Base-by-base conservation (phyloP, 2,797 vertebrate species). In the Phrynocephalus forsythii region DNA sequence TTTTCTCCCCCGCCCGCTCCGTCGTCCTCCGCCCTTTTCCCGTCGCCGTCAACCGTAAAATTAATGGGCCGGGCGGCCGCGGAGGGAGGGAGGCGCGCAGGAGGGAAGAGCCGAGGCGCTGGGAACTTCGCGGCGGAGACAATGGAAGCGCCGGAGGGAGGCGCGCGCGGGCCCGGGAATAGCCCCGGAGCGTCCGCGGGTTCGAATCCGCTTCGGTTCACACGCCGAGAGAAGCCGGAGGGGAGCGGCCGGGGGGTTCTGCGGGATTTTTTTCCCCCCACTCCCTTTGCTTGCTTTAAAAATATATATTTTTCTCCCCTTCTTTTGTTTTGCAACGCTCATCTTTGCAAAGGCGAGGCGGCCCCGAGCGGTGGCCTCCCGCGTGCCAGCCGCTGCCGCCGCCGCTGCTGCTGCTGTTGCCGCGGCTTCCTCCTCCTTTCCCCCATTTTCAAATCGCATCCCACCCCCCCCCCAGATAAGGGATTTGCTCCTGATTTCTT, bases 111-210 rank as follows among this genome's bases (percentile, higher is more conserved):
- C 50, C 50, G 18, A 28, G 73, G 13, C 18, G 18, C 20, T 33
- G 73, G 84, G 84, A 79, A 73, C 83, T 82, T 77, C 63, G 56
- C 60, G 48, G 33, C 73, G 8, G 73, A 91, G 83, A 88, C 72
- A 88, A 86, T 86, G 84, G 84, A 68, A 77, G 81, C 60, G 86
- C 33, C 52, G 83, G 86, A 30, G 89, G 86, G 85, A 63, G 82
- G 79, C 33, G 88, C 38, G 66, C 13, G 15, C 52, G n/a, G 50
- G 38, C 76, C 80, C 18, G 75, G 76, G 88, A 86, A 89, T 52
- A 89, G 84, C 88, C 84, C 38, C 9, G 22, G 33, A 24, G 84
- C 18, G 33, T 72, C 75, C 75, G 44, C 66, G 8, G 84, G 88
- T 83, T 86, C 88, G 84, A 83, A 50, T 85, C 71, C 79, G 9